phyloP scores from a whole-genome alignment of 2,888 invertebrate genomes.

The Pantelozetes paolii region DNA sequence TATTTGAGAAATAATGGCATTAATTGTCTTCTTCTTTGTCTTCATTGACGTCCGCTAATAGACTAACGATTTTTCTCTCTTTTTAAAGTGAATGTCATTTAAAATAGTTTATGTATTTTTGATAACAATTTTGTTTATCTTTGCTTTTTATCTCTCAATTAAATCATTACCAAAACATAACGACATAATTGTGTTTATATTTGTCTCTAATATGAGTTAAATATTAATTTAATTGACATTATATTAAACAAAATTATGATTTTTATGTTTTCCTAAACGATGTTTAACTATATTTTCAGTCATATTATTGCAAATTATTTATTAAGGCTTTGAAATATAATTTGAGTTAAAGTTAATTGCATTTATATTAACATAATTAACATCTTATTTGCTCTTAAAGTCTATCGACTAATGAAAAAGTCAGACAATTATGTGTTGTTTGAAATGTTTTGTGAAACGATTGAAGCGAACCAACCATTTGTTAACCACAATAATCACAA shows the following conservation, averaged over 20 bases:
- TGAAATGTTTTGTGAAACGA: neutral
- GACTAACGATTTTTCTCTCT: neutral
- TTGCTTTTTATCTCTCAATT: constrained; percentile 5
- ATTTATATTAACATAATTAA: constrained; percentile 35
- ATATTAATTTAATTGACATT: constrained; percentile 19
- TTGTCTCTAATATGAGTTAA: neutral
- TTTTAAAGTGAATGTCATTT: neutral
- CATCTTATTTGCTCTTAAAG: constrained; percentile 5
- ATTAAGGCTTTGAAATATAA: neutral
- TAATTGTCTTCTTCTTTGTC: neutral
- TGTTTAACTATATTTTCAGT: constrained; percentile 13
- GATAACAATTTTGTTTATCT: constrained; percentile 31
- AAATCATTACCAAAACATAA: constrained; percentile 31
- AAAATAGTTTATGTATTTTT: neutral
- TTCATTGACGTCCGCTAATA: constrained; percentile 7
- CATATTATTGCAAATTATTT: constrained; percentile 9
- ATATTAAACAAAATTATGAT: neutral
- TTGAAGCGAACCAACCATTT: neutral
- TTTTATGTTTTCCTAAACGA: constrained; percentile 8
- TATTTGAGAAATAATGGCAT: neutral
- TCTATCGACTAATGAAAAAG: constrained; percentile 32
- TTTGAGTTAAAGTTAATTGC: constrained; percentile 14
- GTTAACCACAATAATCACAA: constrained; percentile 22
- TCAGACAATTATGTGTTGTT: constrained; percentile 13
- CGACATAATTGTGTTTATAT: constrained; percentile 22